phyloP scores from a whole-genome alignment of 1,140 invertebrate species.

The Aphelinus atriplicis region DNA sequence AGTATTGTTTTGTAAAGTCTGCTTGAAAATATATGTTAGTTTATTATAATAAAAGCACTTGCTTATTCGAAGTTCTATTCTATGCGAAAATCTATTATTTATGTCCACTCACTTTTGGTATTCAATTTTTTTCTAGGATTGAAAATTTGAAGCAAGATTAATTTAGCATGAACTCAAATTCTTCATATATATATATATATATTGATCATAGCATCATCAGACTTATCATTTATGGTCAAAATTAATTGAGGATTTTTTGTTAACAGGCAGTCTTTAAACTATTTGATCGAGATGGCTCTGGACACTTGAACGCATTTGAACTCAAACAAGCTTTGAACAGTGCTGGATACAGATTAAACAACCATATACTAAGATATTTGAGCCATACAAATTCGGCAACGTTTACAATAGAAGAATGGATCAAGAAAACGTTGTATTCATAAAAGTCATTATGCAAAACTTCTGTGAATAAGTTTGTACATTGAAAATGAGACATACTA shows the following conservation, averaged over 20 bases:
- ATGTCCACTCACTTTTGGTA: no score
- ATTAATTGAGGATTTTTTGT: slow-evolving; percentile 27
- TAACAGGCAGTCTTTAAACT: slow-evolving; percentile 84
- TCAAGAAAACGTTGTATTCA: slow-evolving; percentile 85
- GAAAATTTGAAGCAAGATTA: no score
- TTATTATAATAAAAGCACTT: neutral
- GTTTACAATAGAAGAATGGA: slow-evolving; percentile 87
- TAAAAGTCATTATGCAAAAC: slow-evolving; percentile 55
- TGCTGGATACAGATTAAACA: slow-evolving; percentile 91
- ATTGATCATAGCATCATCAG: neutral
- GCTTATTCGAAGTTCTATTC: no score
- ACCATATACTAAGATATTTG: slow-evolving; percentile 81
- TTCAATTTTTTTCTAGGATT: no score
- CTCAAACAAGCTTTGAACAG: slow-evolving; percentile 86
- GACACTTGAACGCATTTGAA: slow-evolving; percentile 85
- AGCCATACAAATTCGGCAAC: slow-evolving; percentile 78
- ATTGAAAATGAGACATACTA: no score
- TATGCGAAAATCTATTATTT: neutral
- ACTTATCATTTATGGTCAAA: neutral
- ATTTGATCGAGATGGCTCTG: slow-evolving; percentile 84
- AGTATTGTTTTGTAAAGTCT: no score
- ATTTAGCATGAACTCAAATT: no score
- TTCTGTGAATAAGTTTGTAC: neutral
- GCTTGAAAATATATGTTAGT: neutral
- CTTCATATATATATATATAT: no score